Conservation (phyloP, 2,888 invertebrate genomes). For the Ophion obscuratus region DNA sequence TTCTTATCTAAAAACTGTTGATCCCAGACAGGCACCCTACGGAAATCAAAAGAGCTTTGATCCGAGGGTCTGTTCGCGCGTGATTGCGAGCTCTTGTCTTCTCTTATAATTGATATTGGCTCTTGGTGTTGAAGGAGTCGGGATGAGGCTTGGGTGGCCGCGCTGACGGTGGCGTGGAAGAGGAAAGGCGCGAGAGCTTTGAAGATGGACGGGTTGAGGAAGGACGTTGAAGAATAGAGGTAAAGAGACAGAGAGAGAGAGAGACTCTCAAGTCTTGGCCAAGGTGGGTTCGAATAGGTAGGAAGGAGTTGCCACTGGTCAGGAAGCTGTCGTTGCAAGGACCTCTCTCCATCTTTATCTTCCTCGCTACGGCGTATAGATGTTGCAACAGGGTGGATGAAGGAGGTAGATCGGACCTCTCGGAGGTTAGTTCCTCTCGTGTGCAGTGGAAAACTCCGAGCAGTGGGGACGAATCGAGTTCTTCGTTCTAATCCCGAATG, state of each 20-base stretch:
- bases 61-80: conserved; percentile 82
- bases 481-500: conserved; percentile 77
- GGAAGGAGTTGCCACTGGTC: conserved; percentile 56
- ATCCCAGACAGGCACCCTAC: conserved; percentile 75
- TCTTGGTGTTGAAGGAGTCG: conserved; percentile 71
- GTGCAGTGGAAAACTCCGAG: conserved; percentile 53
- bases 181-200: conserved; percentile 59
- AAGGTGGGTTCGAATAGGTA: conserved; percentile 54
- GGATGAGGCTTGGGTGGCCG: conserved; percentile 52
- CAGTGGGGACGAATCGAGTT: conserved; percentile 61
- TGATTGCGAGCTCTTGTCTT: conserved; percentile 83
- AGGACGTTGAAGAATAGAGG: conserved; percentile 24
- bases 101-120: conserved; percentile 84
- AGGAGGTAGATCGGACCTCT: conserved; percentile 49
- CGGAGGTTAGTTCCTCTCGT: conserved; percentile 54
- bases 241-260: conserved; percentile 20
- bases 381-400: conserved; percentile 65
- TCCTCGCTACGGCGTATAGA: conserved; percentile 7
- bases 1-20: conserved; percentile 83
- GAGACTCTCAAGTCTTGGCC: conserved; percentile 52
- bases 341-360: conserved; percentile 11
- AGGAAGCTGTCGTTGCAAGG: conserved; percentile 65
- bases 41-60: conserved; percentile 76
- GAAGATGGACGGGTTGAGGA: conserved; percentile 40
- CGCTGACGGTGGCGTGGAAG: conserved; percentile 47